These are phyloP conservation scores for Cynoglossus semilaevis DNA, from an alignment of 2,113 vertebrate species.

Conservation along the genomic window DNA sequence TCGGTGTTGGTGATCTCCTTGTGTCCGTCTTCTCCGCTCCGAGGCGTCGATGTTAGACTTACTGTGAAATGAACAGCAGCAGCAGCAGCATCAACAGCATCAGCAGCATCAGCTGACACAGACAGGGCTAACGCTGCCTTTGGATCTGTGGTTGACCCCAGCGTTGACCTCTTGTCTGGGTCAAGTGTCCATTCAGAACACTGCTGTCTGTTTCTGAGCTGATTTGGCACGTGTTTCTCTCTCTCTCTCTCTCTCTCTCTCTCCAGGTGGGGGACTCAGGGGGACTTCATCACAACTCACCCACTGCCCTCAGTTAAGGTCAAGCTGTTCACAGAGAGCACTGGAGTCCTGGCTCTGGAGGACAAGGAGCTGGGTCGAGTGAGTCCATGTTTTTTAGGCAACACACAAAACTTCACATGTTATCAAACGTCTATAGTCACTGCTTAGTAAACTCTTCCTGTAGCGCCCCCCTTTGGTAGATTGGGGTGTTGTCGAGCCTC, in stretches of 20 bases:
- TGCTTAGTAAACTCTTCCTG: too few species aligned
- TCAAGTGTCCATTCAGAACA: not conserved
- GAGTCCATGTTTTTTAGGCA: slow-evolving; percentile 31
- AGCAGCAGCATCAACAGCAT: too few species aligned
- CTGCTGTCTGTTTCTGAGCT: too few species aligned
- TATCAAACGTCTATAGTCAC: too few species aligned
- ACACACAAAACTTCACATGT: not conserved
- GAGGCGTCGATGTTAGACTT: slow-evolving; percentile 1
- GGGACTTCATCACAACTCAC: slow-evolving; percentile 93
- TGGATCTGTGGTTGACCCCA: slow-evolving; percentile 5
- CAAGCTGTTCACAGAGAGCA: slow-evolving; percentile 97
- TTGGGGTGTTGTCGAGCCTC: too few species aligned
- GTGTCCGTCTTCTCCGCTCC: slow-evolving; percentile 1
- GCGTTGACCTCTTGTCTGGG: not conserved
- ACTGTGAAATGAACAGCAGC: not conserved
- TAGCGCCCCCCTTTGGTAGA: too few species aligned
- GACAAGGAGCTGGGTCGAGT: slow-evolving; percentile 97
- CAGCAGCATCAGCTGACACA: not conserved
- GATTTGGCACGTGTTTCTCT: not conserved
- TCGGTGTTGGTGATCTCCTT: not conserved
- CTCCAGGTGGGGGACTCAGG: slow-evolving; percentile 97
- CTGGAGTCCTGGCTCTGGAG: slow-evolving; percentile 91
- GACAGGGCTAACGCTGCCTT: slow-evolving; percentile 11
- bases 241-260: too few species aligned
- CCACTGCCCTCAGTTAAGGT: slow-evolving; percentile 94